Percentiles rank a stretch among this genome's conserved stretches.
phyloP scores from a whole-genome alignment of 2,113 vertebrate genomes.

The Rhinopomastus cyanomelas region DNA sequence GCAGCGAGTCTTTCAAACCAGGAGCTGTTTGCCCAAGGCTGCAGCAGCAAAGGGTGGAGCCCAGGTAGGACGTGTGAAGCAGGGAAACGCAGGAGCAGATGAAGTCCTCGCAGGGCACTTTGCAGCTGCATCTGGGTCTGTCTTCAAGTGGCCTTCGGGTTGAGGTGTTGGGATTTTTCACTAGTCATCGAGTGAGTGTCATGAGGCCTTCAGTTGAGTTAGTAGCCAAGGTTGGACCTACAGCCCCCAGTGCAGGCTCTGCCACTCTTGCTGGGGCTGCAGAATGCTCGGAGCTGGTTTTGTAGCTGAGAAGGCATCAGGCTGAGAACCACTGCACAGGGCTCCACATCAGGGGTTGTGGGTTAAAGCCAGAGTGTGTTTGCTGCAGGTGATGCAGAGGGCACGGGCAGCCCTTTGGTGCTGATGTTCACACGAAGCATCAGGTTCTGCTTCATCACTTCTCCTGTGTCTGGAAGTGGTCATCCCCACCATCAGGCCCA shows the following conservation, averaged over 20 bases:
- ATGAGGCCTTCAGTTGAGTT: not conserved
- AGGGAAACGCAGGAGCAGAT: not conserved
- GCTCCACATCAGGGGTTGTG: not conserved
- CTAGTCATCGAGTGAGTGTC: not conserved
- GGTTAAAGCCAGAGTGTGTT: not conserved
- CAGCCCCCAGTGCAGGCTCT: not conserved
- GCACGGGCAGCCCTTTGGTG: not conserved
- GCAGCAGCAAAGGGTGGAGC: not conserved
- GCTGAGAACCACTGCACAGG: not conserved
- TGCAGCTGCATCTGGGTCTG: not conserved
- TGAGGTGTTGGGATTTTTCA: not conserved
- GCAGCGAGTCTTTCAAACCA: not conserved
- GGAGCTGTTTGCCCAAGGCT: not conserved
- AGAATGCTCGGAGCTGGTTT: not conserved
- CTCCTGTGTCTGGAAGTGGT: constrained; percentile 18
- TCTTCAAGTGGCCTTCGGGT: not conserved
- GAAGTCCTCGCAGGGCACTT: not conserved
- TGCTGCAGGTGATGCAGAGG: not conserved
- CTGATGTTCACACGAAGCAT: not conserved
- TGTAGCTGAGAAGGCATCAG: not conserved
- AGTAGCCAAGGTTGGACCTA: not conserved
- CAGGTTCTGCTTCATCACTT: not conserved
- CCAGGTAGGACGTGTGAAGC: not conserved
- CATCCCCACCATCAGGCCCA: not conserved
- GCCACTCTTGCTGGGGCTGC: not conserved